phyloP scores from a whole-genome alignment of 2,888 invertebrate genomes.

The Lithosia quadra region DNA sequence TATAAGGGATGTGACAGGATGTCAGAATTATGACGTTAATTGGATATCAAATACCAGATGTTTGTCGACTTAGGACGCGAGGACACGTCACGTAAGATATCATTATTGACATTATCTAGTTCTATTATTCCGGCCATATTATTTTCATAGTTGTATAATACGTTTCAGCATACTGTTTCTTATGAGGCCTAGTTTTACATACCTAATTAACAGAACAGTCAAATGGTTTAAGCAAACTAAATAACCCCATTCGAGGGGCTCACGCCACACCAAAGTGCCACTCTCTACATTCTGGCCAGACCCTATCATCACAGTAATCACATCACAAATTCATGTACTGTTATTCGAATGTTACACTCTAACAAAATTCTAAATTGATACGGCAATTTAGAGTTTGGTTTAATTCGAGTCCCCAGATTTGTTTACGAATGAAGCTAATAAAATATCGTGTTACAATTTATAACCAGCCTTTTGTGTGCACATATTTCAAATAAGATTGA shows the following conservation, averaged over 20 bases:
- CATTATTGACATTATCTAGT: not conserved
- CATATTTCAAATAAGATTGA: conserved; percentile 2
- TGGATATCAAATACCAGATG: not conserved
- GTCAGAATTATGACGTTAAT: conserved; percentile 3
- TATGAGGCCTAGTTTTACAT: not conserved
- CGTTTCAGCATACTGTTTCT: not conserved
- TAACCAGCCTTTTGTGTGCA: not conserved
- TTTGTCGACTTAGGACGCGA: not conserved
- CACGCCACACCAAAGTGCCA: too few relatives aligned
- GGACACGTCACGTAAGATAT: not conserved
- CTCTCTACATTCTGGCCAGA: too few relatives aligned
- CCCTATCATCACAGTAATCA: not conserved
- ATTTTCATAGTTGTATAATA: not conserved
- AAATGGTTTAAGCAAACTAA: not conserved
- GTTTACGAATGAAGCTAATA: not conserved
- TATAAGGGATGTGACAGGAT: conserved; percentile 6
- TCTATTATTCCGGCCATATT: not conserved
- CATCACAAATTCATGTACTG: not conserved
- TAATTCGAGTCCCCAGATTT: not conserved
- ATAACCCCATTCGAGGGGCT: too few relatives aligned
- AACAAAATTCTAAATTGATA: not conserved
- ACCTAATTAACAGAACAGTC: not conserved
- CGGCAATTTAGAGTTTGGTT: not conserved
- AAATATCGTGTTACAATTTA: not conserved
- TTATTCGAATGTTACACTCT: too few relatives aligned